phyloP scores from a whole-genome alignment of 1,140 invertebrate genomes.

The Cydia splendana region DNA sequence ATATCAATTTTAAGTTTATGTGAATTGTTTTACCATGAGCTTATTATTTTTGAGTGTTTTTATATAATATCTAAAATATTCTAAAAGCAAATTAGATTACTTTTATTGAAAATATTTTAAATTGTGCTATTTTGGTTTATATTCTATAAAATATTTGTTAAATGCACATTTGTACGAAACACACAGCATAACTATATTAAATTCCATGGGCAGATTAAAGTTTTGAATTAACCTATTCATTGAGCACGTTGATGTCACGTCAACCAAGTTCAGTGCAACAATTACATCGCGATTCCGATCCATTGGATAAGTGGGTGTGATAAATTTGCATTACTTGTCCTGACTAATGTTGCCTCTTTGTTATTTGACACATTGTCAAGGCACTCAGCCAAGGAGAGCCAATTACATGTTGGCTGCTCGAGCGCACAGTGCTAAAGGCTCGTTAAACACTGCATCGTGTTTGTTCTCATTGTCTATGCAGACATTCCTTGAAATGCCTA shows the following conservation, averaged over 20 bases:
- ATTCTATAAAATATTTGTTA: too few relatives aligned
- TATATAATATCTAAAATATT: too few relatives aligned
- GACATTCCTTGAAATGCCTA: neutral
- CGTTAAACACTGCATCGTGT: neutral
- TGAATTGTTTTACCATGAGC: too few relatives aligned
- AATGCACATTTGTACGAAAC: too few relatives aligned
- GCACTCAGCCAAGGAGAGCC: slow-evolving; percentile 50
- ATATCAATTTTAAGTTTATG: too few relatives aligned
- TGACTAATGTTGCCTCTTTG: slow-evolving; percentile 53
- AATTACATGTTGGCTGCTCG: slow-evolving; percentile 46
- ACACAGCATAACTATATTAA: neutral
- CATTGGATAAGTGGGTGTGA: slow-evolving; percentile 50
- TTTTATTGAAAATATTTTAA: too few relatives aligned
- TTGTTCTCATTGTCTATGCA: slow-evolving; percentile 18
- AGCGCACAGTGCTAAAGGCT: neutral
- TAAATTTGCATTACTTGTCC: slow-evolving; percentile 56
- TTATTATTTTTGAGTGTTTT: too few relatives aligned
- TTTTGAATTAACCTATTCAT: neutral
- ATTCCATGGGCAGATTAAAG: neutral
- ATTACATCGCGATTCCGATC: slow-evolving; percentile 24
- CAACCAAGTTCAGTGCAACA: slow-evolving; percentile 13
- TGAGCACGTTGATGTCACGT: neutral
- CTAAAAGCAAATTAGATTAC: too few relatives aligned
- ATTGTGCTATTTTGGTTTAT: too few relatives aligned
- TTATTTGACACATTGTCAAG: slow-evolving; percentile 63